Percentiles rank a stretch among this genome's conserved stretches.
These are phyloP conservation scores for Drosophila stalkeri DNA, from an alignment of 2,888 invertebrate species.

Conservation along the genomic window DNA sequence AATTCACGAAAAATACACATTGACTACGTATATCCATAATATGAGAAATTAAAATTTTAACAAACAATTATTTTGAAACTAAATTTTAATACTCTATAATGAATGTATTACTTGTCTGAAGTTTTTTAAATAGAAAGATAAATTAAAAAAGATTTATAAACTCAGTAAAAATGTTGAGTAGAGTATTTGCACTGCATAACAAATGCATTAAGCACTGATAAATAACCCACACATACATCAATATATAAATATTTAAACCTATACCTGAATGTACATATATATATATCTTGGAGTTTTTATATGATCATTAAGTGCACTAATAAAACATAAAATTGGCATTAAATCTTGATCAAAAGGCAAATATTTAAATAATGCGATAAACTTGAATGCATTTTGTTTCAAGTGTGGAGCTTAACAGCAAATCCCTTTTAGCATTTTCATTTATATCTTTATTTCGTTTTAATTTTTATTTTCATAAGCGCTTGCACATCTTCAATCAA, in stretches of 20 bases:
- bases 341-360: slow-evolving; percentile 29
- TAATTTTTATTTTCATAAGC: slow-evolving; percentile 37
- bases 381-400: slow-evolving; percentile 16
- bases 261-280: background rate
- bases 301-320: slow-evolving; percentile 17
- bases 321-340: slow-evolving; percentile 51
- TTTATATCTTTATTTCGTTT: slow-evolving; percentile 9
- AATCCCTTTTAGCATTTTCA: slow-evolving; percentile 52
- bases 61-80: too few relatives aligned
- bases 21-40: too few relatives aligned
- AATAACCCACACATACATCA: background rate
- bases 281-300: background rate
- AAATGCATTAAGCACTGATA: background rate
- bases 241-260: background rate
- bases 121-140: too few relatives aligned
- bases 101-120: too few relatives aligned
- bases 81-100: too few relatives aligned
- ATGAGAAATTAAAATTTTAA: too few relatives aligned
- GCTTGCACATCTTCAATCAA: slow-evolving; percentile 45
- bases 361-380: slow-evolving; percentile 24
- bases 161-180: too few relatives aligned
- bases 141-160: too few relatives aligned
- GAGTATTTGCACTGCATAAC: too few relatives aligned
- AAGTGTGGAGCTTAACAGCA: slow-evolving; percentile 35
- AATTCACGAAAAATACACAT: too few relatives aligned